phyloP scores from a whole-genome alignment of 1,140 invertebrate genomes.

The Pseudomyrmex pallidus region DNA sequence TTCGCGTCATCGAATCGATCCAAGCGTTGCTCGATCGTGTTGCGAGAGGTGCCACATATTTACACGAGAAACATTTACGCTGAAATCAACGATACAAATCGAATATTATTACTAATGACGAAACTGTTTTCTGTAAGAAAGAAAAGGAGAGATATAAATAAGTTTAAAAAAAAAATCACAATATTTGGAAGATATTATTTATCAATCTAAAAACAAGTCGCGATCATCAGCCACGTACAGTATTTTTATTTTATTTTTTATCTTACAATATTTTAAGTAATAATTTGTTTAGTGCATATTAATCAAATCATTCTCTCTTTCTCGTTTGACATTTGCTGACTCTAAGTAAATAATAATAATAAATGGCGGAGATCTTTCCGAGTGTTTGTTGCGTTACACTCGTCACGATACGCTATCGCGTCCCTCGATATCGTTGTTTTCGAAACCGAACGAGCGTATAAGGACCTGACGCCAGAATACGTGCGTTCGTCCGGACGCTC shows the following conservation, averaged over 20 bases:
- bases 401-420: not conserved
- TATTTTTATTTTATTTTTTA: no score
- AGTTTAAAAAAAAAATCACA: not conserved
- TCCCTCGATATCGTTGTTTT: not conserved
- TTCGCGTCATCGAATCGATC: conserved; percentile 56
- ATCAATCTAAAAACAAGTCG: no score
- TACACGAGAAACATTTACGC: not conserved
- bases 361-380: no score
- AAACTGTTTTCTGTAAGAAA: not conserved
- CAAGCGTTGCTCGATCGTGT: conserved; percentile 2
- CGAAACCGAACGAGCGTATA: conserved; percentile 16
- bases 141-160: no score
- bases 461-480: conserved; percentile 33
- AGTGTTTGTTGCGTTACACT: not conserved
- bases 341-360: no score
- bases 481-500: conserved; percentile 36
- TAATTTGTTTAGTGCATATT: not conserved
- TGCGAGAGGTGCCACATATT: not conserved
- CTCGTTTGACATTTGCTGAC: not conserved
- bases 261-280: not conserved
- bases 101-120: not conserved
- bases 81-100: not conserved
- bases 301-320: not conserved
- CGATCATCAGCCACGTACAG: no score
- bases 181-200: not conserved